Percentiles rank a stretch among this genome's conserved stretches.
Evolutionary conservation across 1,140 invertebrate genomes (phyloP).

Genomic region (Alviniconcha marisindica): DNA sequence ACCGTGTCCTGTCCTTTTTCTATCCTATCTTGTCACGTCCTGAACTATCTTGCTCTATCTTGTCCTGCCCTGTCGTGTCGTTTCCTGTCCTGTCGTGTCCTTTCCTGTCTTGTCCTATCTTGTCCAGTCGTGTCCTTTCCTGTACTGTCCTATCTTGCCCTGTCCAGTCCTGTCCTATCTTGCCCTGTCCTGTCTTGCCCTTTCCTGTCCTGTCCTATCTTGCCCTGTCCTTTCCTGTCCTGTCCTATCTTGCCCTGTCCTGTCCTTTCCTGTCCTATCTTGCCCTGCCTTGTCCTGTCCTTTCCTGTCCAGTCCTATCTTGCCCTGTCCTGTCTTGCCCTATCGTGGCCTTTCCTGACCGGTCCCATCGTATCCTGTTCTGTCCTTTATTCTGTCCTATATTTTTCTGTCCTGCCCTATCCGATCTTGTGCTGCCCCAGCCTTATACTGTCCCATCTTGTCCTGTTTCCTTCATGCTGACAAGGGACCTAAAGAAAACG

Average conservation of each 20-base stretch:
- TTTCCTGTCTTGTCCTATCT: constrained; percentile 7
- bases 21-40: too few relatives aligned
- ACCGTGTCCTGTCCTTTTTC: too few relatives aligned
- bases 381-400: too few relatives aligned
- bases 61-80: too few relatives aligned
- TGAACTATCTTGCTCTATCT: too few relatives aligned
- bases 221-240: constrained; percentile 7
- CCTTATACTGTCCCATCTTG: too few relatives aligned
- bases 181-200: constrained; percentile 22
- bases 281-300: background rate
- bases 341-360: too few relatives aligned
- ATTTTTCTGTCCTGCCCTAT: background rate
- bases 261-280: background rate
- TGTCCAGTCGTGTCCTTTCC: constrained; percentile 29
- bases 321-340: background rate
- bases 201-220: background rate
- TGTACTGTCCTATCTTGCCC: constrained; percentile 25
- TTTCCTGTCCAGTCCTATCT: background rate
- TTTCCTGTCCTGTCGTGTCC: too few relatives aligned
- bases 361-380: too few relatives aligned
- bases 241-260: background rate
- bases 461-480: too few relatives aligned
- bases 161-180: constrained; percentile 29
- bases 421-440: too few relatives aligned
- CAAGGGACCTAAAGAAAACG: too few relatives aligned